Evolutionary conservation across 1,140 invertebrate species (phyloP).

Genomic region (Helicoverpa armigera): DNA sequence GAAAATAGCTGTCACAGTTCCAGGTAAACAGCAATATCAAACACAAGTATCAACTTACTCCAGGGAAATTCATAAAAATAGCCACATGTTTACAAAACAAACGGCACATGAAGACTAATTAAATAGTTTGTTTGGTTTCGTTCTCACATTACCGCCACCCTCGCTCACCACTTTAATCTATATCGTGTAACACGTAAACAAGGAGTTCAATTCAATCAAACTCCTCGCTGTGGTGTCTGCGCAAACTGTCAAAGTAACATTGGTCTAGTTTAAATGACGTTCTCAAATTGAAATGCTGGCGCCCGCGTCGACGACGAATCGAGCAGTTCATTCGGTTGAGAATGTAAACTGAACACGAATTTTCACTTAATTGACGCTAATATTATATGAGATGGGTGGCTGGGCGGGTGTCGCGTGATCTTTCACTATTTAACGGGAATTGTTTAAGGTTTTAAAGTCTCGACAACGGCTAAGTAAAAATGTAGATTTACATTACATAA

Average conservation of each 20-base stretch:
- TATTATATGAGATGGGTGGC: conserved; percentile 10
- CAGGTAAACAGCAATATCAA: not conserved
- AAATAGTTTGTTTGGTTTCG: conserved; percentile 33
- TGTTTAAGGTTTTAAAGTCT: not conserved
- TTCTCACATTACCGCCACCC: conserved; percentile 28
- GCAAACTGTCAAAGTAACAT: conserved; percentile 64
- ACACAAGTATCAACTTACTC: not conserved
- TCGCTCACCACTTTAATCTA: conserved; percentile 47
- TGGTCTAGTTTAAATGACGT: conserved; percentile 64
- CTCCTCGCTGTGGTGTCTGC: conserved; percentile 55
- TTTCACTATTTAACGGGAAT: not conserved
- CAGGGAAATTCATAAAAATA: not conserved
- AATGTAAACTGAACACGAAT: conserved; percentile 49
- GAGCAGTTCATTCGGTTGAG: conserved; percentile 51
- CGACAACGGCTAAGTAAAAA: not conserved
- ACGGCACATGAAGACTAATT: conserved; percentile 11
- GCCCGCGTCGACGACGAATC: conserved; percentile 48
- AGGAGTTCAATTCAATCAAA: conserved; percentile 61
- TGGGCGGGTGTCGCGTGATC: not conserved
- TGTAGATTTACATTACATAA: not conserved
- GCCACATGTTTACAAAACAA: not conserved
- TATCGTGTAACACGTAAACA: conserved; percentile 57
- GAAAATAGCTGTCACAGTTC: not conserved
- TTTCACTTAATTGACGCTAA: conserved; percentile 52
- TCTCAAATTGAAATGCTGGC: conserved; percentile 64